Percentiles rank a stretch among this genome's conserved stretches.
Evolutionary conservation across 1,140 invertebrate genomes (phyloP).

Genomic region (Penaeus chinensis): DNA sequence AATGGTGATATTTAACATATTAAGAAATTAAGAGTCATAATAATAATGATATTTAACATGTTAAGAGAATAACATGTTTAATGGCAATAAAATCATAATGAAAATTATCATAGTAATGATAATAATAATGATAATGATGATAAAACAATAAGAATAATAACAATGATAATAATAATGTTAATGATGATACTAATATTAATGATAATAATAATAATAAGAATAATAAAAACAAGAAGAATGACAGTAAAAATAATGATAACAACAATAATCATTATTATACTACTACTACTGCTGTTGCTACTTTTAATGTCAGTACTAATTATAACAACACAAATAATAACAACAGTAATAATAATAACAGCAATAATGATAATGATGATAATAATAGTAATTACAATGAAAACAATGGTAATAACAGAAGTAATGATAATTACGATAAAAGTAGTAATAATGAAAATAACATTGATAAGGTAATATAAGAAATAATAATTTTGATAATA

Average conservation of each 20-base stretch:
- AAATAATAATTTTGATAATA: conserved; percentile 18
- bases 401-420: not conserved
- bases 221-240: too few species aligned
- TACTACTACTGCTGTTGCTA: not conserved
- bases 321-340: not conserved
- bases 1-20: too few species aligned
- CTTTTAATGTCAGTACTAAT: not conserved
- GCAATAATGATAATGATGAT: conserved; percentile 4
- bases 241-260: not conserved
- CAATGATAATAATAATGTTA: too few species aligned
- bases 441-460: not conserved
- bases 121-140: too few species aligned
- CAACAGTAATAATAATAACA: not conserved
- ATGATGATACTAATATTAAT: too few species aligned
- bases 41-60: too few species aligned
- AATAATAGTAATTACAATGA: not conserved
- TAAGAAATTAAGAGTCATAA: too few species aligned
- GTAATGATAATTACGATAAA: not conserved
- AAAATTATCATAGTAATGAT: too few species aligned
- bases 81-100: too few species aligned
- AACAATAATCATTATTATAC: not conserved
- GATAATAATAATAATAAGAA: too few species aligned
- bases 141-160: too few species aligned
- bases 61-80: too few species aligned
- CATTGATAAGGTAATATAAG: not conserved